Conservation (phyloP, 1,140 invertebrate species). For the Thalassaphorura encarpata region DNA sequence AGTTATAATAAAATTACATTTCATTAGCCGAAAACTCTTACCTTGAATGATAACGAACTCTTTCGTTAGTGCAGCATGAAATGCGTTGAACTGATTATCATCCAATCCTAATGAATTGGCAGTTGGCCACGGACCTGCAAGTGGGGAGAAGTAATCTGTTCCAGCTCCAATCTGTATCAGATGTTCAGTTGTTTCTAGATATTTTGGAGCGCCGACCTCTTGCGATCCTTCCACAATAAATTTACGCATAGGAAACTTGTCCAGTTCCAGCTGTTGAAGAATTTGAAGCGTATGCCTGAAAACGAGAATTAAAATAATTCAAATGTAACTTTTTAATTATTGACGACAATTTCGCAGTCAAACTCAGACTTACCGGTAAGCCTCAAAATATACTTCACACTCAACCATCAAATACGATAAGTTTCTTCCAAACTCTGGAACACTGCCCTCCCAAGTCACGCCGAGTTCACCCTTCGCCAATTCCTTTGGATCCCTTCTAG, state of each 20-base stretch:
- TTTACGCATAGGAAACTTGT: conserved; percentile 50
- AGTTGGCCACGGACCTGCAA: conserved; percentile 37
- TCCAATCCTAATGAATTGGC: conserved; percentile 43
- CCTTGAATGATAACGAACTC: conserved; percentile 58
- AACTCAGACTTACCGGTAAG: conserved; percentile 41
- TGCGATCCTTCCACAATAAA: conserved; percentile 44
- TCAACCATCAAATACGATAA: conserved; percentile 50
- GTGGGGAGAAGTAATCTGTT: conserved; percentile 11
- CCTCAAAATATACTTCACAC: conserved; percentile 56
- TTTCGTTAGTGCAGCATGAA: conserved; percentile 46
- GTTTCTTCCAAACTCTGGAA: conserved; percentile 25
- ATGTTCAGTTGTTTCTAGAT: conserved; percentile 9
- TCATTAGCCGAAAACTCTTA: too few relatives aligned
- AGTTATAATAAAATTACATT: background rate
- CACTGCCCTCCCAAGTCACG: conserved; percentile 13
- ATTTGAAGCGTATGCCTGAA: conserved; percentile 43
- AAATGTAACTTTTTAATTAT: background rate
- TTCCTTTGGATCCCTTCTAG: background rate
- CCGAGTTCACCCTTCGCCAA: conserved; percentile 15
- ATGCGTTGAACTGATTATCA: conserved; percentile 49
- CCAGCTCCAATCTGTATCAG: conserved; percentile 6
- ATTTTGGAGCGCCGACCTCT: conserved; percentile 37
- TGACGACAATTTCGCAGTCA: background rate
- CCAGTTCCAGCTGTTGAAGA: conserved; percentile 44
- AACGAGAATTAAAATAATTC: background rate